Evolutionary conservation across 2,113 vertebrate species (phyloP).

Genomic region (Ageneiosus marmoratus): DNA sequence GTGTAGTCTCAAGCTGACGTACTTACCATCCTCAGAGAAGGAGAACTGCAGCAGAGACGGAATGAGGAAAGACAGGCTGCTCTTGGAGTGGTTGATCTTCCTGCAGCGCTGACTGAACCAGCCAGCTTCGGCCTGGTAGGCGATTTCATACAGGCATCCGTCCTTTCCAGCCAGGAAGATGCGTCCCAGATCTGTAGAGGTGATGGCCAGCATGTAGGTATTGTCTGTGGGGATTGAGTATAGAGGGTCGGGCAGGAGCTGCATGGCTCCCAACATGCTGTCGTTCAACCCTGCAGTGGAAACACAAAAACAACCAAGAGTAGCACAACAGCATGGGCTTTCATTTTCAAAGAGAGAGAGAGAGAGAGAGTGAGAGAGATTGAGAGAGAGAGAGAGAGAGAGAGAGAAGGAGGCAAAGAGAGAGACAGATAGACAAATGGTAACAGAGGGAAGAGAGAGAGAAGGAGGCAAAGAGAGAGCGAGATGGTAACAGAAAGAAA

Average conservation of each 20-base stretch:
- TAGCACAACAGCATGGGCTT: not conserved
- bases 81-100: constrained; percentile 98
- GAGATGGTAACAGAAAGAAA: no score
- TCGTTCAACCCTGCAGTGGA: constrained; percentile 78
- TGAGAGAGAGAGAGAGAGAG: not conserved
- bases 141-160: constrained; percentile 95
- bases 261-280: constrained; percentile 93
- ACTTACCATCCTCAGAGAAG: constrained; percentile 94
- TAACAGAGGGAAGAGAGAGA: not conserved
- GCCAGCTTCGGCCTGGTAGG: constrained; percentile 95
- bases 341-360: not conserved
- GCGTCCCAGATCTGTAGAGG: constrained; percentile 87
- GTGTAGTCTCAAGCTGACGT: not conserved
- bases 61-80: constrained; percentile 88
- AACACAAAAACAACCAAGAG: constrained; percentile 3
- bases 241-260: constrained; percentile 91
- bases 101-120: constrained; percentile 96
- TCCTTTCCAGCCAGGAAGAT: constrained; percentile 97
- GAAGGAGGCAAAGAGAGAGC: not conserved
- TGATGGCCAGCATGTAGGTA: constrained; percentile 89
- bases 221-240: constrained; percentile 97
- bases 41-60: constrained; percentile 94
- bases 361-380: not conserved
- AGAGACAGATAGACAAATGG: not conserved
- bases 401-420: not conserved